Conservation (phyloP, 2,113 vertebrate species). For the Microtus pennsylvanicus region DNA sequence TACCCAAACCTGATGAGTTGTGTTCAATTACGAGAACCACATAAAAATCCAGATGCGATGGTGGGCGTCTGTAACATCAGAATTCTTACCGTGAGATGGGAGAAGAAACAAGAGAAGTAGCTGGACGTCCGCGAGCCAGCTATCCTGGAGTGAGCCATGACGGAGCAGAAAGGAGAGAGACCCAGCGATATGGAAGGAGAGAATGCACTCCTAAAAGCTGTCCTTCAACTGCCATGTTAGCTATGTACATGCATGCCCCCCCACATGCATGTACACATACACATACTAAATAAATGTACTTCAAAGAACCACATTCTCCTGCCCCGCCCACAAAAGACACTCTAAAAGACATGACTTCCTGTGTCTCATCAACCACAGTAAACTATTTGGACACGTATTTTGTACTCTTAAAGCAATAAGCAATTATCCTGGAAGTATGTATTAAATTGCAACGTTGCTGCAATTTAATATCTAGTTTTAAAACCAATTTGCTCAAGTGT, state of each 20-base stretch:
- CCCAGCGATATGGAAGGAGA: neutral
- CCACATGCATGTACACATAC: neutral
- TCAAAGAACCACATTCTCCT: neutral
- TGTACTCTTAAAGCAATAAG: conserved; percentile 71
- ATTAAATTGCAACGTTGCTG: conserved; percentile 66
- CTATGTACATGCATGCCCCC: no score
- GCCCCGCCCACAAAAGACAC: neutral
- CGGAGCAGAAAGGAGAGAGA: neutral
- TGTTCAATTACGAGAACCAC: neutral
- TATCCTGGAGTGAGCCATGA: neutral
- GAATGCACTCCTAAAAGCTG: neutral
- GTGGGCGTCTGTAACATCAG: neutral
- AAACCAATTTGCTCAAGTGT: conserved; percentile 80
- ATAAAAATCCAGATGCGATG: neutral
- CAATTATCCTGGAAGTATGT: conserved; percentile 68
- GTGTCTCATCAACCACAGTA: conserved; percentile 53
- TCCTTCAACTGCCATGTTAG: no score
- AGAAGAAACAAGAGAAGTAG: neutral
- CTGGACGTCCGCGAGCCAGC: neutral
- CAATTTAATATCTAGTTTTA: conserved; percentile 77
- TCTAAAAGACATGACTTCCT: conserved; percentile 16
- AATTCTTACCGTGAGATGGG: no score
- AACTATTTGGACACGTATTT: conserved; percentile 68
- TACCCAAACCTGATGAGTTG: neutral
- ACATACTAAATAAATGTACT: neutral